Base-by-base conservation (phyloP, 2,797 vertebrate genomes). In the Euthynnus affinis region DNA sequence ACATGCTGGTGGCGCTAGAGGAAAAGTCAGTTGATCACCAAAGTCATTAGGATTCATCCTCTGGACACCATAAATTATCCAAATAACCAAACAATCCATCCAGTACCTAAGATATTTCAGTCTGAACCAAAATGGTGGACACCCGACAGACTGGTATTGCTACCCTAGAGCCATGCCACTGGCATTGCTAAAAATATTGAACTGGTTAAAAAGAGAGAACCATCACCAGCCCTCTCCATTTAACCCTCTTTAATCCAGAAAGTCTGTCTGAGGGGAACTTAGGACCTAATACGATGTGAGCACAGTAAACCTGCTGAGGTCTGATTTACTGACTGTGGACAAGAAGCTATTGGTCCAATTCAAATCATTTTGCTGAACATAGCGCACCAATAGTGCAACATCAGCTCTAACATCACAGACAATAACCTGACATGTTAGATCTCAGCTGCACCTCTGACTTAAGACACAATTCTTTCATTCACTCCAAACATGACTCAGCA, bases 401-500 rank as follows among this genome's bases (percentile, higher is more conserved):
- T 61, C 60, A 71, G 59, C 60, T 32, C 14, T 64, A 29, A 73
- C 32, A 57, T 77, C 62, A 65, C 25, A 61, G 14, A 37, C 32
- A 37, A 37, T 17, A 44, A 52, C 15, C 14, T 23, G 27, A 46
- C 9, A 22, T 18, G 22, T 76, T 63, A 48, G 22, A 58, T 64
- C 57, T 74, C 27, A 1, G 15, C 27, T 23, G 42, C 6, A 29
- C 18, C 32, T 61, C 17, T n/a, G 48, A 65, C 18, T 70, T 6
- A 10, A 46, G 22, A 29, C 42, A 58, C 0, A 0, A 37, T 46
- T 68, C 6, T 25, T 69, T 71, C 23, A 59, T 59, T 77, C 14
- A 66, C 25, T 44, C 9, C 17, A 7, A 61, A 55, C 32, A 49
- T 68, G 69, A 64, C 58, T 80, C 61, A 66, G 71, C 77, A 66